Percentiles rank a stretch among this genome's conserved stretches.
These are phyloP conservation scores for Metridium senile DNA, from an alignment of 92 coral and sea anemone genomes.

Conservation along the genomic window DNA sequence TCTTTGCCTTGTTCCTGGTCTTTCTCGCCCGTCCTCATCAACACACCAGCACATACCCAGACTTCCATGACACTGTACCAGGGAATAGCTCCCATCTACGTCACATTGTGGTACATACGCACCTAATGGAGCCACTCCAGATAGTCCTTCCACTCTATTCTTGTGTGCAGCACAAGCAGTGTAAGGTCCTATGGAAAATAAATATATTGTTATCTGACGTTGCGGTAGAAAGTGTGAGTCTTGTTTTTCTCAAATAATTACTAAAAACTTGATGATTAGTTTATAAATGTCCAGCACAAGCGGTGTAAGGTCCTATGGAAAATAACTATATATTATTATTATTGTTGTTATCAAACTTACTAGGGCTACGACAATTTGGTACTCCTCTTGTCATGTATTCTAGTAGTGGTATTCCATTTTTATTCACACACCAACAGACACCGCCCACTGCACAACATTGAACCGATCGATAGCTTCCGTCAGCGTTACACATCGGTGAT, in stretches of 20 bases:
- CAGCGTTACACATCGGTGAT: slow-evolving; percentile 63
- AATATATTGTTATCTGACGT: no score
- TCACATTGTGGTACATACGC: slow-evolving; percentile 80
- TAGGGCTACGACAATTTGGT: slow-evolving; percentile 77
- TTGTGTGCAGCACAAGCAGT: slow-evolving; percentile 56
- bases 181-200: background rate
- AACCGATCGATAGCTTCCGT: slow-evolving; percentile 68
- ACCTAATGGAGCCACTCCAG: slow-evolving; percentile 68
- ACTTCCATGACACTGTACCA: slow-evolving; percentile 73
- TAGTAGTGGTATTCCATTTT: slow-evolving; percentile 59
- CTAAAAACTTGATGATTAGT: no score
- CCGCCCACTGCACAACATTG: slow-evolving; percentile 87
- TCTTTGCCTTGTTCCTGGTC: slow-evolving; percentile 61
- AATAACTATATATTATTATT: background rate
- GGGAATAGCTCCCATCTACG: slow-evolving; percentile 67
- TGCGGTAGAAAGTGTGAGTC: no score
- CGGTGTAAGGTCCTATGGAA: background rate
- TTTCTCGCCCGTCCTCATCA: slow-evolving; percentile 74
- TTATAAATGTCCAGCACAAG: slow-evolving; percentile 70
- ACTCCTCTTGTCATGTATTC: slow-evolving; percentile 68
- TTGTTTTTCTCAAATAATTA: no score
- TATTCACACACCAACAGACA: slow-evolving; percentile 89
- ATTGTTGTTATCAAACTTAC: slow-evolving; percentile 46
- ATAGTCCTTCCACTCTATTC: slow-evolving; percentile 53
- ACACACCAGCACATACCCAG: slow-evolving; percentile 94